Evolutionary conservation across 2,113 vertebrate genomes (phyloP).

Genomic region (Chloropsis hardwickii): DNA sequence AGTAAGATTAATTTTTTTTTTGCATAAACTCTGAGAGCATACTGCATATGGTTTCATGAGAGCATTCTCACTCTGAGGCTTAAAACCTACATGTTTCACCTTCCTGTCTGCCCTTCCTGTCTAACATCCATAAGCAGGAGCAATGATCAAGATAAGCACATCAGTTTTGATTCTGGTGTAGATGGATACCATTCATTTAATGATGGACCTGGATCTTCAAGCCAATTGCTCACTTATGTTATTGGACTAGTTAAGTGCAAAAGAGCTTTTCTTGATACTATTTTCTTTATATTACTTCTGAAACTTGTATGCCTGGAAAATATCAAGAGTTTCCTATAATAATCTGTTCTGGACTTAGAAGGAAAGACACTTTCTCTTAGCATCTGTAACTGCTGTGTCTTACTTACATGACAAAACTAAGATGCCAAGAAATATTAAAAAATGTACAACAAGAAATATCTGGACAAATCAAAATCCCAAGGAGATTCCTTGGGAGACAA

Average conservation of each 20-base stretch:
- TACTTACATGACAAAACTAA: background rate
- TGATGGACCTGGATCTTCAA: background rate
- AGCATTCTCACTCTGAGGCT: background rate
- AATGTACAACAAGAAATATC: background rate
- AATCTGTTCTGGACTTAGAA: background rate
- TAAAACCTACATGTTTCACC: background rate
- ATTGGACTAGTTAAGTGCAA: background rate
- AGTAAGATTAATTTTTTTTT: background rate
- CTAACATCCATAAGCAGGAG: background rate
- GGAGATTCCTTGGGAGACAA: background rate
- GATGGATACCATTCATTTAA: background rate
- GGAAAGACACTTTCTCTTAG: background rate
- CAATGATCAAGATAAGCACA: background rate
- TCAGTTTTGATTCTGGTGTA: background rate
- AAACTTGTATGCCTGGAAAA: background rate
- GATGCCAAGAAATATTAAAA: background rate
- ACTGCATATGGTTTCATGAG: background rate
- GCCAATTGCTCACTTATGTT: background rate
- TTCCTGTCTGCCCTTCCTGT: background rate
- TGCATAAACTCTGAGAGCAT: background rate
- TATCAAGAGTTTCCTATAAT: background rate
- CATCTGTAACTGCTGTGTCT: background rate
- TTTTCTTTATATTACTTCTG: background rate
- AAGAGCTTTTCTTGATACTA: background rate
- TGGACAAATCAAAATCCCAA: background rate